phyloP scores from a whole-genome alignment of 2,113 vertebrate species.

The Progne subis region DNA sequence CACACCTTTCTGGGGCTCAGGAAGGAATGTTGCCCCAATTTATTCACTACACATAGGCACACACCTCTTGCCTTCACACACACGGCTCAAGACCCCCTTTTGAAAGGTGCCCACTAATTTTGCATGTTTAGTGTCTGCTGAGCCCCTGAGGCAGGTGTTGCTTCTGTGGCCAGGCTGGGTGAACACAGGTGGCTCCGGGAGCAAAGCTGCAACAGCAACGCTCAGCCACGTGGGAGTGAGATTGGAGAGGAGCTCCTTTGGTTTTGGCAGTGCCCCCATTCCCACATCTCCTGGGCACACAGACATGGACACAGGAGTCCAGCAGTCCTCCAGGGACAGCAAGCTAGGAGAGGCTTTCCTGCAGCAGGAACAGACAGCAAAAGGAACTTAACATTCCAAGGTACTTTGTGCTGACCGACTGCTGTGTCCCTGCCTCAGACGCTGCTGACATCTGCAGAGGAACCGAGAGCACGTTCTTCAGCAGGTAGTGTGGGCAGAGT shows the following conservation, averaged over 20 bases:
- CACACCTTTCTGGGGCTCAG: not conserved
- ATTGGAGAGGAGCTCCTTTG: not conserved
- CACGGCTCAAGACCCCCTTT: not conserved
- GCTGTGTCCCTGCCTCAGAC: not conserved
- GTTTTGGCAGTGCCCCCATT: accelerated
- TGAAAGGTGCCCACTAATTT: not conserved
- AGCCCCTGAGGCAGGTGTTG: not conserved
- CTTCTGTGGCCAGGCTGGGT: not conserved
- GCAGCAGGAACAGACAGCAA: not conserved
- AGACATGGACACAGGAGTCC: not conserved
- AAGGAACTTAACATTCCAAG: not conserved
- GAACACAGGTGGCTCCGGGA: accelerated
- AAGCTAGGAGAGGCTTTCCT: not conserved
- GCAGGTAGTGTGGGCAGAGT: not conserved
- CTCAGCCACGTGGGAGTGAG: accelerated
- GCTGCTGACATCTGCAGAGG: not conserved
- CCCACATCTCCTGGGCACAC: not conserved
- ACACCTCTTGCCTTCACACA: not conserved
- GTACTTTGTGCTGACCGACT: not conserved
- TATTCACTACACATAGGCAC: not conserved
- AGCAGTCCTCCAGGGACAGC: not conserved
- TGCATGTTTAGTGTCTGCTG: not conserved
- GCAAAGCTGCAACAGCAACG: accelerated
- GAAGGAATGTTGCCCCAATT: not conserved
- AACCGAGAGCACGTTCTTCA: accelerated